These are phyloP conservation scores for Artemia sp. DNA, from an alignment of 2,888 invertebrate species.

Conservation along the genomic window DNA sequence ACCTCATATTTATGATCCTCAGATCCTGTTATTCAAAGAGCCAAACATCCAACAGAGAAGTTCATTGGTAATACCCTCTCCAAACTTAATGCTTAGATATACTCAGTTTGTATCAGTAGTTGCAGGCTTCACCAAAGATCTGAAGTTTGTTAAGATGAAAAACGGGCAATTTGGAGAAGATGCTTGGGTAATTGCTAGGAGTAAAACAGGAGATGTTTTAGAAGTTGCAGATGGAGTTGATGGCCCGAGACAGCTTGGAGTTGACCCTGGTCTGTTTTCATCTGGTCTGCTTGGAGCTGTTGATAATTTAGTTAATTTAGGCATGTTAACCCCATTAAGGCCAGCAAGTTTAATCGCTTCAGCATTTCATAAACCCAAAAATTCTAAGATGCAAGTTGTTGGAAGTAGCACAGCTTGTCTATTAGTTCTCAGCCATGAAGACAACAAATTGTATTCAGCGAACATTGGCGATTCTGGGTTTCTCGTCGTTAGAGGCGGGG, in stretches of 20 bases:
- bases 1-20: no score
- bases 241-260: slow-evolving; percentile 92
- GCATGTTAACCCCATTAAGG: slow-evolving; percentile 66
- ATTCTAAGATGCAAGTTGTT: slow-evolving; percentile 77
- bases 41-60: background rate
- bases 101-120: slow-evolving; percentile 55
- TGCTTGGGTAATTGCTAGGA: slow-evolving; percentile 71
- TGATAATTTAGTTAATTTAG: slow-evolving; percentile 73
- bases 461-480: slow-evolving; percentile 99
- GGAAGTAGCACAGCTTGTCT: slow-evolving; percentile 97
- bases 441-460: slow-evolving; percentile 76
- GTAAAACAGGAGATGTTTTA: slow-evolving; percentile 76
- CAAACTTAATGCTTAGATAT: background rate
- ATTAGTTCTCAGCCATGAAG: slow-evolving; percentile 74
- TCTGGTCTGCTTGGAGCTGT: slow-evolving; percentile 84
- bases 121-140: slow-evolving; percentile 89
- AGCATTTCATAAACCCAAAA: slow-evolving; percentile 76
- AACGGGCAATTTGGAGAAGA: slow-evolving; percentile 93
- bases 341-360: slow-evolving; percentile 75
- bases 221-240: slow-evolving; percentile 98
- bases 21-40: no score
- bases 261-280: slow-evolving; percentile 92
- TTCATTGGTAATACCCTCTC: background rate
- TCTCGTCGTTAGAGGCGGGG: slow-evolving; percentile 70
- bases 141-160: slow-evolving; percentile 53